Conservation (phyloP, 2,797 vertebrate species). For the Chelmon rostratus region DNA sequence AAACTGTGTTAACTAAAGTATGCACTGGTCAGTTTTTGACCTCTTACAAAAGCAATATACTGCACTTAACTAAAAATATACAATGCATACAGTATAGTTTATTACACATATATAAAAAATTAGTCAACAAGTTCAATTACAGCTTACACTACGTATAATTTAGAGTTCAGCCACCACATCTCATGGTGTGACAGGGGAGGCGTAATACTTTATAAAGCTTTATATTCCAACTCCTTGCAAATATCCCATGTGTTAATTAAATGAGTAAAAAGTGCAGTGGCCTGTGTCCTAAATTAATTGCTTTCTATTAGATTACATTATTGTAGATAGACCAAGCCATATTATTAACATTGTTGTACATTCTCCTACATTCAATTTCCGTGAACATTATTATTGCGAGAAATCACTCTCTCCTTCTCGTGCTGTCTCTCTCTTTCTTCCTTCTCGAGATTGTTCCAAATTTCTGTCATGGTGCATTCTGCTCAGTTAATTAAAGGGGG, state of each 20-base stretch:
- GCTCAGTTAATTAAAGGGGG: slow-evolving; percentile 89
- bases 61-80: not conserved
- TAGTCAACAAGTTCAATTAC: slow-evolving; percentile 57
- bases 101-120: slow-evolving; percentile 25
- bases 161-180: slow-evolving; percentile 69
- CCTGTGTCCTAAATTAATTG: slow-evolving; percentile 92
- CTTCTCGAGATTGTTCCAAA: slow-evolving; percentile 81
- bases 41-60: slow-evolving; percentile 3
- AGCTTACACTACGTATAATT: slow-evolving; percentile 61
- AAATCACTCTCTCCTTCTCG: slow-evolving; percentile 74
- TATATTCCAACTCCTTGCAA: slow-evolving; percentile 81
- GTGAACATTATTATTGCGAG: slow-evolving; percentile 85
- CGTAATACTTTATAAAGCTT: slow-evolving; percentile 81
- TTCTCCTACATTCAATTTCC: slow-evolving; percentile 91
- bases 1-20: not conserved
- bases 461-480: slow-evolving; percentile 84
- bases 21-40: not conserved
- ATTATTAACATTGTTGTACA: slow-evolving; percentile 90
- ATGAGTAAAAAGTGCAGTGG: slow-evolving; percentile 88
- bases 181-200: slow-evolving; percentile 76
- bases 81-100: slow-evolving; percentile 16
- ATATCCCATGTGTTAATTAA: slow-evolving; percentile 88
- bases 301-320: slow-evolving; percentile 89
- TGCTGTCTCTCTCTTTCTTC: slow-evolving; percentile 61
- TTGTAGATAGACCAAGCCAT: slow-evolving; percentile 83